Conservation (phyloP, 2,113 vertebrate species). For the Anarrhichthys ocellatus region DNA sequence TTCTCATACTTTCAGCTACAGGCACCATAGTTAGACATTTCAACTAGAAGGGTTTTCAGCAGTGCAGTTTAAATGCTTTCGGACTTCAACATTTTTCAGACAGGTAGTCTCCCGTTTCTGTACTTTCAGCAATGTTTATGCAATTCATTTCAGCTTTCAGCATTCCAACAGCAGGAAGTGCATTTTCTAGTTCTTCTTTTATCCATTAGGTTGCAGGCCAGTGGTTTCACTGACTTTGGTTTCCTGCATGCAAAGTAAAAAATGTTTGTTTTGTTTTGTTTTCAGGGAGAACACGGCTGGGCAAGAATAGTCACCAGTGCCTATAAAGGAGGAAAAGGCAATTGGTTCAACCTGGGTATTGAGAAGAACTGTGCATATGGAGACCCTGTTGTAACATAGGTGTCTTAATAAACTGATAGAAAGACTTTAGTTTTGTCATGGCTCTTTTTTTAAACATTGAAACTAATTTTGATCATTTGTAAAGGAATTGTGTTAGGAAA, state of each 20-base stretch:
- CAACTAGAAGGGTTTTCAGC: too few species aligned
- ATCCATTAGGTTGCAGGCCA: not conserved
- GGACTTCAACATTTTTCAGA: too few species aligned
- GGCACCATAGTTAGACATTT: too few species aligned
- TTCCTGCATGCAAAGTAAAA: not conserved
- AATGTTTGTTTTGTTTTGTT: not conserved
- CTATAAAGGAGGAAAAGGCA: constrained; percentile 89
- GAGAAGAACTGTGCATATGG: constrained; percentile 91
- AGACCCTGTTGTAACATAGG: constrained; percentile 85
- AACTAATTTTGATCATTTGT: not conserved
- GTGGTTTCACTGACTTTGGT: not conserved
- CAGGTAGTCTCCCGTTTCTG: too few species aligned
- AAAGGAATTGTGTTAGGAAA: not conserved
- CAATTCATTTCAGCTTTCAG: too few species aligned
- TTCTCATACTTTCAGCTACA: too few species aligned
- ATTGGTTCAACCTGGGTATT: constrained; percentile 91
- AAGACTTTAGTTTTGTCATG: not conserved
- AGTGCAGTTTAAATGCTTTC: too few species aligned
- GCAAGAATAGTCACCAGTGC: constrained; percentile 92
- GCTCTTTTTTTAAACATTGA: not conserved
- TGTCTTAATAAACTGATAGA: not conserved
- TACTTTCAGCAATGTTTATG: too few species aligned
- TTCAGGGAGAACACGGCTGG: constrained; percentile 95
- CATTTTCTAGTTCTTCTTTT: not conserved
- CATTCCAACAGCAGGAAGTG: too few species aligned